Percentiles rank a stretch among this genome's conserved stretches.
phyloP scores from a whole-genome alignment of 2,888 invertebrate species.

The Morpho helenor region DNA sequence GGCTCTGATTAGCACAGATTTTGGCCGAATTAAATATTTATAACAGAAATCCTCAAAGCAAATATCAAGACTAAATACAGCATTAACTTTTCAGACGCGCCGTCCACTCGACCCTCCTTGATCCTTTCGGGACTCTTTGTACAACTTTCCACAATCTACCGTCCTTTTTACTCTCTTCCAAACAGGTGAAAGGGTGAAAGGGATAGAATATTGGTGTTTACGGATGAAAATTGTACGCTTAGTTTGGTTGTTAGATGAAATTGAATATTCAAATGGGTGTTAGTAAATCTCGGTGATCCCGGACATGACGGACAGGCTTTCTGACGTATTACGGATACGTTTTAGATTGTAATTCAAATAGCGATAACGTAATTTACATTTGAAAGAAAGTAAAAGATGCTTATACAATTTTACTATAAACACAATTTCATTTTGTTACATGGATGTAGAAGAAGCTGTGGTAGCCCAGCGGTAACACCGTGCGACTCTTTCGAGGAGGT shows the following conservation, averaged over 20 bases:
- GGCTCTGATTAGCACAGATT: conserved; percentile 16
- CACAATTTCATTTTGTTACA: too few species aligned
- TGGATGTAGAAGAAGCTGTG: too few species aligned
- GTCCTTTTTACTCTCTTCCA: conserved; percentile 21
- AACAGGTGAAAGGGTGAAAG: conserved; percentile 5
- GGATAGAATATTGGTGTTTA: conserved; percentile 29
- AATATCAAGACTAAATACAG: conserved; percentile 37
- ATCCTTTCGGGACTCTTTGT: conserved; percentile 49
- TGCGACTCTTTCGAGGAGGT: too few species aligned
- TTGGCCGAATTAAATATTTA: conserved; percentile 25
- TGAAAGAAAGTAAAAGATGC: too few species aligned
- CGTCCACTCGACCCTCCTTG: conserved; percentile 48
- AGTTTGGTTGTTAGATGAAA: conserved; percentile 58
- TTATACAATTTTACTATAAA: too few species aligned
- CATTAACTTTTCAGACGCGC: conserved; percentile 49
- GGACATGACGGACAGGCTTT: background rate
- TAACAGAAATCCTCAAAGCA: conserved; percentile 30
- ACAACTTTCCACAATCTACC: conserved; percentile 38
- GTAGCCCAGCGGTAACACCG: too few species aligned
- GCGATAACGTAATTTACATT: too few species aligned
- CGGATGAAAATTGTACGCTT: conserved; percentile 57
- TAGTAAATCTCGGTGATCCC: conserved; percentile 64
- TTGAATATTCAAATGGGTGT: conserved; percentile 72
- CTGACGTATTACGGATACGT: background rate
- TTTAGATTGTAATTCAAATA: too few species aligned